Percentiles rank a stretch among this genome's conserved stretches.
Conservation (phyloP, 2,888 invertebrate genomes). For the Drosophila mimica region DNA sequence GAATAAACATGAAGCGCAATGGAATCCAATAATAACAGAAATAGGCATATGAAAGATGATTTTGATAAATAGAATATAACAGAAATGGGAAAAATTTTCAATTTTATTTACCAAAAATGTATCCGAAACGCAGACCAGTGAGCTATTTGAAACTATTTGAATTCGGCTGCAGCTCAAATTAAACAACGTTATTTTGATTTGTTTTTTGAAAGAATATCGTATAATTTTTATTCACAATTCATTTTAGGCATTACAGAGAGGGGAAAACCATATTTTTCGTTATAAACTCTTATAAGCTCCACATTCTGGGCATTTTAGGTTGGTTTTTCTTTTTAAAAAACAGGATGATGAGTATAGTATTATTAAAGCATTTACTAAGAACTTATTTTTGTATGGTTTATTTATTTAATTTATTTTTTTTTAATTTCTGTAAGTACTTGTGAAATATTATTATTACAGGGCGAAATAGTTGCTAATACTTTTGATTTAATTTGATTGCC, state of each 20-base stretch:
- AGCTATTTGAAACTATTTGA: slow-evolving; percentile 27
- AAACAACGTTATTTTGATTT: slow-evolving; percentile 58
- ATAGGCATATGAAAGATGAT: slow-evolving; percentile 36
- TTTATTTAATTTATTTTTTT: slow-evolving; percentile 12
- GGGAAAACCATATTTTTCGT: slow-evolving; percentile 45
- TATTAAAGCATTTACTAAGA: slow-evolving; percentile 29
- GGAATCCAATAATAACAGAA: slow-evolving; percentile 29
- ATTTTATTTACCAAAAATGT: slow-evolving; percentile 61
- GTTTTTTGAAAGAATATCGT: slow-evolving; percentile 62
- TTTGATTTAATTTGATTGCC: slow-evolving; percentile 57
- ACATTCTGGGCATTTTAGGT: slow-evolving; percentile 78
- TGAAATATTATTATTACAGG: slow-evolving; percentile 32
- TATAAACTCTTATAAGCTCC: slow-evolving; percentile 76
- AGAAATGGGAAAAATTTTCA: slow-evolving; percentile 16
- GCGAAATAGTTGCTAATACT: slow-evolving; percentile 62
- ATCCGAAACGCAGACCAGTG: slow-evolving; percentile 52
- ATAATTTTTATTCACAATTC: slow-evolving; percentile 62
- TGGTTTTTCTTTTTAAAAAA: neutral
- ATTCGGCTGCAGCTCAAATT: slow-evolving; percentile 45
- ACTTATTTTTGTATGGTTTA: slow-evolving; percentile 14
- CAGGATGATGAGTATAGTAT: slow-evolving; percentile 22
- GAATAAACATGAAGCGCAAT: slow-evolving; percentile 64
- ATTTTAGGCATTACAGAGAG: slow-evolving; percentile 59
- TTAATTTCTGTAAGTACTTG: slow-evolving; percentile 30
- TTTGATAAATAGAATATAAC: slow-evolving; percentile 30